phyloP scores from a whole-genome alignment of 2,113 vertebrate species.

The Brienomyrus longianalis region DNA sequence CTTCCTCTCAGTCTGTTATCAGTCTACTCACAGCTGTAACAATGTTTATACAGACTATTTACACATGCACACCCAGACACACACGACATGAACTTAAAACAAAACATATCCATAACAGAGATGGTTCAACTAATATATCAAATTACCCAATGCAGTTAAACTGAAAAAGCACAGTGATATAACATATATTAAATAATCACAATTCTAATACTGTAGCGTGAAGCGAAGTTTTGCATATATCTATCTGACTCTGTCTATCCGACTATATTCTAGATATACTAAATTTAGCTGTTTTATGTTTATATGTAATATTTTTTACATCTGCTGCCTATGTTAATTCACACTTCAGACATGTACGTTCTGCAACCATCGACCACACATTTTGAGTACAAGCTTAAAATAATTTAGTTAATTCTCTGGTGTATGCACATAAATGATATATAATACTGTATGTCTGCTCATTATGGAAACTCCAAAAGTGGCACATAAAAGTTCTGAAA shows the following conservation, averaged over 20 bases:
- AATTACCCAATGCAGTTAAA: neutral
- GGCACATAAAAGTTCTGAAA: neutral
- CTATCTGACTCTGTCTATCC: neutral
- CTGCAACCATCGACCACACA: neutral
- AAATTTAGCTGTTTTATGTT: neutral
- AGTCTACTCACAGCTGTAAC: constrained; percentile 63
- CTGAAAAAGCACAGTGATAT: neutral
- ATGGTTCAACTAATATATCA: neutral
- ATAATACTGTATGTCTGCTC: neutral
- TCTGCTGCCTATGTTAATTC: neutral
- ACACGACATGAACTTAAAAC: constrained; percentile 24
- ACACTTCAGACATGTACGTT: neutral
- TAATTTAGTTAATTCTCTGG: neutral
- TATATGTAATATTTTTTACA: neutral
- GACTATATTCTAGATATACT: neutral
- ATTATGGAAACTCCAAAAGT: neutral
- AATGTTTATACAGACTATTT: constrained; percentile 71
- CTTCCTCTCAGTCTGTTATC: constrained; percentile 55
- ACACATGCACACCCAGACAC: constrained; percentile 25
- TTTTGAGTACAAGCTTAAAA: neutral
- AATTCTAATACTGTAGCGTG: neutral
- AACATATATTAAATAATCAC: neutral
- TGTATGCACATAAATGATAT: neutral
- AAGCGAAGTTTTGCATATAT: neutral
- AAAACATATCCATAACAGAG: neutral